These are phyloP conservation scores for Thera obeliscata DNA, from an alignment of 2,888 invertebrate genomes.

Conservation along the genomic window DNA sequence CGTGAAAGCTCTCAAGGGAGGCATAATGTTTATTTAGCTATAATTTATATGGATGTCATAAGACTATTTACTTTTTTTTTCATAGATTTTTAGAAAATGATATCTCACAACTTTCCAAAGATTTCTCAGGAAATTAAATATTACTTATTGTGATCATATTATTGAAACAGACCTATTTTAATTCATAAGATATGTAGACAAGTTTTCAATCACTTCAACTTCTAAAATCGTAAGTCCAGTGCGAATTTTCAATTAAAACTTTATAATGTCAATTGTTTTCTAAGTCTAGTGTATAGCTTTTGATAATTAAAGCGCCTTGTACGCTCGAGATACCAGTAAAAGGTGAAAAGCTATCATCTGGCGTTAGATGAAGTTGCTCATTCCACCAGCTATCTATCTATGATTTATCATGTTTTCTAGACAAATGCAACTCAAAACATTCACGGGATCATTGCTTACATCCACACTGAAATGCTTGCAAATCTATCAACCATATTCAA, in stretches of 20 bases:
- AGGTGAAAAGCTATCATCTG: constrained; percentile 68
- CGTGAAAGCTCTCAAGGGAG: not conserved
- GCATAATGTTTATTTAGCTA: not conserved
- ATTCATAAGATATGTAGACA: not conserved
- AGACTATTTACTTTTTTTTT: too few species aligned
- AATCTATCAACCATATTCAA: constrained; percentile 30
- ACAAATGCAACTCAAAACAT: constrained; percentile 13
- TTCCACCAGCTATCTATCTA: constrained; percentile 22
- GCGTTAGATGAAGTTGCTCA: constrained; percentile 52
- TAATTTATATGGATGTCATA: not conserved
- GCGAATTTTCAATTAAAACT: constrained; percentile 1
- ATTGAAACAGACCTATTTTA: not conserved
- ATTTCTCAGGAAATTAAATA: not conserved
- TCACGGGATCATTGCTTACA: constrained; percentile 22
- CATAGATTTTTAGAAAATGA: too few species aligned
- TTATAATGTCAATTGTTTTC: constrained; percentile 1
- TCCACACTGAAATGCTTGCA: constrained; percentile 27
- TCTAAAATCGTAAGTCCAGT: constrained; percentile 10
- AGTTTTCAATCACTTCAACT: not conserved
- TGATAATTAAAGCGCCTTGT: not conserved
- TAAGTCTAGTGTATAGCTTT: constrained; percentile 4
- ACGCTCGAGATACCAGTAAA: constrained; percentile 36
- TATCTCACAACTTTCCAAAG: too few species aligned
- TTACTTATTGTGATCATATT: not conserved
- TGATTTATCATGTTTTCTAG: constrained; percentile 21